Base-by-base conservation (phyloP, 2,888 invertebrate species). In the Lobophora halterata region DNA sequence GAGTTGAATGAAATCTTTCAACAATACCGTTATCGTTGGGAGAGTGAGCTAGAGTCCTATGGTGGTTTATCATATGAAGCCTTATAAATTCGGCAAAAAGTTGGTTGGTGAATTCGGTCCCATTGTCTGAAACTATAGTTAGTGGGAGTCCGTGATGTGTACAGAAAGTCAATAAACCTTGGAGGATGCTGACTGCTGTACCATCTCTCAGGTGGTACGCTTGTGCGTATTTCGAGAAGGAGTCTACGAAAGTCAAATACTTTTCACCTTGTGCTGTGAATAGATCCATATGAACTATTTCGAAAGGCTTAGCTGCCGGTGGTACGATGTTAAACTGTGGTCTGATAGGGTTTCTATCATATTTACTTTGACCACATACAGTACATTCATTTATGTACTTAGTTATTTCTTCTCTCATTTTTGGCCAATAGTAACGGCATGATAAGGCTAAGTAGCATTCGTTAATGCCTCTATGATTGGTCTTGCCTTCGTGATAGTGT, bases 401-500 rank as follows among this genome's bases (percentile, higher is more conserved):
- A 3, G 55, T 28, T 2, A 58, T 45, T 0, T 49, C 21, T 0
- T 62, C 55, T 13, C 18, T 52, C 52, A 62, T 52, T 19, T 54
- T 55, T 0, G 59, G 56, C 57, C 59, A 61, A 28, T 41, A 59
- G 8, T 56, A 58, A 2, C 19, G 32, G 1, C n/a, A 10, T 1
- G 55, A 55, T 4, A 61, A 14, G 1, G 61, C 38, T 10, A 53
- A 9, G 9, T 43, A 53, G 4, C 43, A 50, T 23, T 59, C 52
- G 8, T 49, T 58, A 10, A 54, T 61, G 2, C 57, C 55, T 0
- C 55, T 31, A 17, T 58, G 53, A 11, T 59, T 60, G 0, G 54
- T 60, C 34, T 59, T 60, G 1, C 61, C 61, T 0, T 56, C 54
- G 24, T 61, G 56, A 18, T 61, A 58, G 0, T 49, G 14, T 1